Evolutionary conservation across 2,113 vertebrate species (phyloP), one percentile per base, ranked within the genome.

Genomic region (Tenrec ecaudatus): DNA sequence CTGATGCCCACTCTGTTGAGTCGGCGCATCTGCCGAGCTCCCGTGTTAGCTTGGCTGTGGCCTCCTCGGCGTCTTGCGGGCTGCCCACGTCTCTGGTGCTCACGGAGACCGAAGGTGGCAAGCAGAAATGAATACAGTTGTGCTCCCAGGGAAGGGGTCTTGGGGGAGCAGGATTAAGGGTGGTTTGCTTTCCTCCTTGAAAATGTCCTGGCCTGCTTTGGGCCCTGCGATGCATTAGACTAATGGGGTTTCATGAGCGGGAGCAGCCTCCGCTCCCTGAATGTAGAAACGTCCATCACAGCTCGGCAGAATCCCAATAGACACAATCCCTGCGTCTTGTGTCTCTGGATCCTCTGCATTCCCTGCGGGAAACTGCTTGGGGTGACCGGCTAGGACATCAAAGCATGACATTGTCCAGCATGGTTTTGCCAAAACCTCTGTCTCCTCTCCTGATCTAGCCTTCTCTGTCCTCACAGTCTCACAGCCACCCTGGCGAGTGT

Each of bases 401-500:
- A 36, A 90, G n/a, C 23, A 73, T 36, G 16, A 66, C 19, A 20
- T 38, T 31, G 43, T 64, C 19, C 31, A n/a, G 10, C 12, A 27
- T n/a, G 31, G 22, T n/a, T 77, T 94, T 73, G 57, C 78, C 82
- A 83, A 78, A 73, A 4, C 31, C 19, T 27, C 71, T 36, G 89
- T 38, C 81, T 95, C 47, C 82, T 82, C 79, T 19, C 62, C 4
- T 97, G 91, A 82, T 92, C 23, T 20, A 3, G 31, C 20, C 29
- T 94, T 57, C 47, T 95, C 95, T 97, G 38, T 91, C 95, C 89
- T 95, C 96, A 64, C 97, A 99, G 99, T 97, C 97, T 99, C 97
- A 99, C 99, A 0, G 99, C 99, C 89, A 99, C 99, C 1, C 98
- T 99, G 97, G 99, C 99, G 27, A 99, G 99, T 14, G 98, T 99